Conservation (phyloP, 2,113 vertebrate species). For the Ondatra zibethicus region DNA sequence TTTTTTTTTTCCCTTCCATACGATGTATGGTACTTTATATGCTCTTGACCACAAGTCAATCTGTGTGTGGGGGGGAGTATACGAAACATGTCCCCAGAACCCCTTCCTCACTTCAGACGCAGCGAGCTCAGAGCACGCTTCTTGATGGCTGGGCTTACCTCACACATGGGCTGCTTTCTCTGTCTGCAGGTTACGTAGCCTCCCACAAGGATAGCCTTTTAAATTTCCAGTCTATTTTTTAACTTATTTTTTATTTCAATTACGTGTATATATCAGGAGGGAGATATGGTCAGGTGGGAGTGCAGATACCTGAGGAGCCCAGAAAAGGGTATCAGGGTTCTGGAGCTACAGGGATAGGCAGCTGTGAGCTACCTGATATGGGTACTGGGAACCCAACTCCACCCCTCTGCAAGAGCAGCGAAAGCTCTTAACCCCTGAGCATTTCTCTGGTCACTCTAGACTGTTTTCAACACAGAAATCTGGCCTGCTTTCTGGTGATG, state of each 20-base stretch:
- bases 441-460: background rate
- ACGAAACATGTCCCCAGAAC: background rate
- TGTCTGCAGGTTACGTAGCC: background rate
- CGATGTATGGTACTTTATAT: slow-evolving; percentile 54
- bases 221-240: background rate
- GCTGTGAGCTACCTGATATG: background rate
- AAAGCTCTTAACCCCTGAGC: background rate
- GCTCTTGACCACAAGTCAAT: slow-evolving; percentile 72
- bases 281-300: too few species aligned
- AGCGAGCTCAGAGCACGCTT: background rate
- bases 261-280: background rate
- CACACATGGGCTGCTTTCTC: background rate
- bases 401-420: too few species aligned
- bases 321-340: background rate
- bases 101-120: background rate
- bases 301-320: background rate
- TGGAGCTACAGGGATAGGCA: background rate
- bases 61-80: background rate
- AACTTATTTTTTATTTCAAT: background rate
- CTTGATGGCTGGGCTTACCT: background rate
- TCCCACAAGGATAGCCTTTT: too few species aligned
- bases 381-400: background rate
- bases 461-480: background rate
- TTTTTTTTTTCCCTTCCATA: background rate
- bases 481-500: background rate